These are phyloP conservation scores for Lophura swinhoii DNA, from an alignment of 2,797 vertebrate genomes.

Conservation along the genomic window DNA sequence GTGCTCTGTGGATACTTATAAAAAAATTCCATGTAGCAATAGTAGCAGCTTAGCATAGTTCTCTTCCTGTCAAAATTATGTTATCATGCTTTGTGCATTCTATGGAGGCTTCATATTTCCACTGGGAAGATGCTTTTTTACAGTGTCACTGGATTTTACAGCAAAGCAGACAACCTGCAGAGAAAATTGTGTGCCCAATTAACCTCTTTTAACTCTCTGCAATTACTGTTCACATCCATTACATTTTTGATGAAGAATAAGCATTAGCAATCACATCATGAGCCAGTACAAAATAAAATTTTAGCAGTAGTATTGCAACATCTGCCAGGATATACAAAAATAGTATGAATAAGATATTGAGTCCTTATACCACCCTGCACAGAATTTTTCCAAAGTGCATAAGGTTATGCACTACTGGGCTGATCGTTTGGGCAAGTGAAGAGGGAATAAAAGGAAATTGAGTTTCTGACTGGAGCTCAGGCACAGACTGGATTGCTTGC, in stretches of 20 bases:
- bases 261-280: constrained; percentile 40
- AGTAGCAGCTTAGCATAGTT: neutral
- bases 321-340: neutral
- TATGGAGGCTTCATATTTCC: neutral
- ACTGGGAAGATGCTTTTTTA: neutral
- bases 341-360: neutral
- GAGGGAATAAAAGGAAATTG: neutral
- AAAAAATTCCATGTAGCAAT: neutral
- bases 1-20: neutral
- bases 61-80: neutral
- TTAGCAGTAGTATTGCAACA: constrained; percentile 3
- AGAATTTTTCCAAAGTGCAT: constrained; percentile 32
- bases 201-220: constrained; percentile 53
- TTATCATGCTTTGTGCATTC: neutral
- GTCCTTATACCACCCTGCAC: neutral
- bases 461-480: neutral
- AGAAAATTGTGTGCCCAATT: neutral
- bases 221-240: constrained; percentile 53
- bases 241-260: constrained; percentile 45
- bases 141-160: constrained; percentile 17
- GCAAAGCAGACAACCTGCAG: neutral
- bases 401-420: neutral
- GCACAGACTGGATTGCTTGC: neutral
- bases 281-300: constrained; percentile 28
- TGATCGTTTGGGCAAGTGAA: constrained; percentile 5